Evolutionary conservation across 2,797 vertebrate species (phyloP), one percentile per base, ranked within the genome.

Genomic region (Macropodus opercularis): DNA sequence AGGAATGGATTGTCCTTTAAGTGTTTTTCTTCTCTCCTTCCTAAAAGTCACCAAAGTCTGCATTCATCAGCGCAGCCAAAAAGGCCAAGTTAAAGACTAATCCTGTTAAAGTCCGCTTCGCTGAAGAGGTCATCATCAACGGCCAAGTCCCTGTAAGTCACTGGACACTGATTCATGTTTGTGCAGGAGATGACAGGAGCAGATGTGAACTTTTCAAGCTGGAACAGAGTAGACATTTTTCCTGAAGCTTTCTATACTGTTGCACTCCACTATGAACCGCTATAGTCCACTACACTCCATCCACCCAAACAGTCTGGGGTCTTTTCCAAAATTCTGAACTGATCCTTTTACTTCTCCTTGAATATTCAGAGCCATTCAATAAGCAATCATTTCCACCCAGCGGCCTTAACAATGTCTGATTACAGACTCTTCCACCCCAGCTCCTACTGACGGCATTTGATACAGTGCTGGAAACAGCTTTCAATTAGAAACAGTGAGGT

Each of bases 31-130:
- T 38, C 11, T 63, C 53, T 59, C 24, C 26, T 21, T 74, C 53
- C 9, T 57, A 57, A 81, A 89, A 99, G 98, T 98, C 96, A 77
- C 97, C 98, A 67, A 99, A 99, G 90, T 99, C 97, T 52, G 97
- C 98, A 80, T 98, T 99, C 93, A 99, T 99, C 91, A 98, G 97
- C 74, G 96, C 97, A 89, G 97, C 98, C 81, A 99, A 98, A 91
- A 98, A 98, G 89, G 97, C 96, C 85, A 96, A 97, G 89, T 95
- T 99, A 93, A 98, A 96, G 93, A 98, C 96, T 58, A 99, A 99
- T 87, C 98, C 97, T 13, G 97, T 98, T 63, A 99, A 98, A 92
- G 97, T 99, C 63, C 94, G 97, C 74, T 99, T 99, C 62, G 96
- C 98, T 0, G 97, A 99, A 85, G 96, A 99, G 90, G 96, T 98